Evolutionary conservation across 1,140 invertebrate species (phyloP), one percentile per base, ranked within the genome.

Genomic region (Wiebesia pumilae): DNA sequence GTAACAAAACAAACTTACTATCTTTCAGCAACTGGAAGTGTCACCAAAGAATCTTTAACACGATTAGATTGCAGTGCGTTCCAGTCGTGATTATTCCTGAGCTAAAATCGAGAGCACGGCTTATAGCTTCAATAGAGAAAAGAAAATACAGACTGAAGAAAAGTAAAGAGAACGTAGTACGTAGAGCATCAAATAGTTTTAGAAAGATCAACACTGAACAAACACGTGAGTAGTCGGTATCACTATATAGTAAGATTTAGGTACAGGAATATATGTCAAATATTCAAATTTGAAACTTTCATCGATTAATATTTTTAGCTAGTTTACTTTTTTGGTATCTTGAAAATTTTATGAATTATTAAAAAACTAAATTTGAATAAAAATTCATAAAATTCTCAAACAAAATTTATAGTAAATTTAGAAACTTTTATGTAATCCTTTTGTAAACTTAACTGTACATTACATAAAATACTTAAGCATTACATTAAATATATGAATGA

Each of bases 61-160:
- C 30, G 27, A 7, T 38, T 3, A 0, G 65, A 81, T 33, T 54
- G 54, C 62, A 21, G 69, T 69, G 80, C 33, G 35, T 47, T 38
- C 62, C 35, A 81, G 40, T 81, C 35, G 30, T 21, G 58, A 81
- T 81, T 38, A 65, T 10, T 81, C 62, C 58, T 81, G 80, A 81
- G 27, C 12, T 30, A 62, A 54, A n/a, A 81, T n/a, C 6, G 24
- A 10, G 24, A n/a, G 73, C 40, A 2, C 24, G 75, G n/a, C 40
- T 19, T 51, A n/a, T n/a, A 9, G 38, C 38, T 30, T n/a, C 80
- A 47, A 10, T 71, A 47, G 27, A 65, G 78, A 65, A 35, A 24
- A 40, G 33, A 12, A 43, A 65, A 80, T 80, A 24, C n/a, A 27
- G 24, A 58, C 7, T 33, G 10, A 54, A 58, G 51, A 80, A 51